Evolutionary conservation across 2,797 vertebrate genomes (phyloP).

Genomic region (Enteromius trimaculatus): DNA sequence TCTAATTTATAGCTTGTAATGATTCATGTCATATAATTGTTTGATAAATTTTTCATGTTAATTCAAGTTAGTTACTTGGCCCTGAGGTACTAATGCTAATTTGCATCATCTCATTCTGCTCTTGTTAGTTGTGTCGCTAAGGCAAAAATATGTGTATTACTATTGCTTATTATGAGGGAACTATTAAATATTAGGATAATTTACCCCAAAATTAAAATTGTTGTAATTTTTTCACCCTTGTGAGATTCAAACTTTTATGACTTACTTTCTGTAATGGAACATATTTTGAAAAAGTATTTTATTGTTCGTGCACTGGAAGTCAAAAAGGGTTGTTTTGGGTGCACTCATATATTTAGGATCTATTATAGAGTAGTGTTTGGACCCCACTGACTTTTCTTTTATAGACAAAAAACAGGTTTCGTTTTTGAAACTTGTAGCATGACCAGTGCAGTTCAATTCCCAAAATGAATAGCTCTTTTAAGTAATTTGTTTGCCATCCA

Average conservation of each 20-base stretch:
- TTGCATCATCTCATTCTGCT: slow-evolving; percentile 9
- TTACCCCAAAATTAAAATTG: not conserved
- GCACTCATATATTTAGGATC: no score
- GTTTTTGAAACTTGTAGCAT: not conserved
- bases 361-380: no score
- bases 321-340: no score
- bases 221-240: not conserved
- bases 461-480: not conserved
- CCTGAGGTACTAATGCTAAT: slow-evolving; percentile 32
- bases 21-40: slow-evolving; percentile 28
- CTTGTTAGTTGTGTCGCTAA: not conserved
- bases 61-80: slow-evolving; percentile 2
- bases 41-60: slow-evolving; percentile 15
- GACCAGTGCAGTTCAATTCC: not conserved
- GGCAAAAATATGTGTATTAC: not conserved
- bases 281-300: not conserved
- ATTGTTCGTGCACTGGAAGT: not conserved
- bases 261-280: not conserved
- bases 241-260: not conserved
- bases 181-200: not conserved
- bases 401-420: not conserved
- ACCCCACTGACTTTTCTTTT: not conserved
- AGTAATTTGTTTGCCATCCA: not conserved
- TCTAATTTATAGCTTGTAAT: slow-evolving; percentile 38
- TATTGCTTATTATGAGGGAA: not conserved